These are phyloP conservation scores for Sylvicapra grimmia DNA, from an alignment of 2,113 vertebrate species.

Conservation along the genomic window DNA sequence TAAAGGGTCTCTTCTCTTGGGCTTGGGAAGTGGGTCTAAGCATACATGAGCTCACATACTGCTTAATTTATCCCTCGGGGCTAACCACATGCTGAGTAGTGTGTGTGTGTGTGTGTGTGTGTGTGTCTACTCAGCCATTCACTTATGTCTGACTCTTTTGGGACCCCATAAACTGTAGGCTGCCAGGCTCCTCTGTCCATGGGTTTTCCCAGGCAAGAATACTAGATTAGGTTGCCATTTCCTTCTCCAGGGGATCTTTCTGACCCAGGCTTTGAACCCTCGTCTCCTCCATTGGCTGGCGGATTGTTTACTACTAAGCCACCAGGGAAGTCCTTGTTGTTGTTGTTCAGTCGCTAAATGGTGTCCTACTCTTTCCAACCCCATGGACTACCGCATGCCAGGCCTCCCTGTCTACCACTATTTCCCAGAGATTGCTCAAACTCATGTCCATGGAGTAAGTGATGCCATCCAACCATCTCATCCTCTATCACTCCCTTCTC, in stretches of 20 bases:
- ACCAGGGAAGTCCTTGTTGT: not conserved
- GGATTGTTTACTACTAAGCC: not conserved
- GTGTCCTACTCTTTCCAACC: not conserved
- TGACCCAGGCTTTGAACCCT: not conserved
- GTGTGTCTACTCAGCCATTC: not conserved
- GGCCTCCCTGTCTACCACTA: not conserved
- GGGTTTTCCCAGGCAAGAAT: not conserved
- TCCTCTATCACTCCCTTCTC: not conserved
- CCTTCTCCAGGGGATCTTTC: not conserved
- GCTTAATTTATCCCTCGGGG: not conserved
- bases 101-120: not conserved
- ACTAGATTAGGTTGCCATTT: not conserved
- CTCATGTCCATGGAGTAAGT: not conserved
- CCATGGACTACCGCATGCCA: not conserved
- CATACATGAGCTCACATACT: not conserved
- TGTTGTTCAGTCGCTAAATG: fast-evolving
- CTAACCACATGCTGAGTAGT: not conserved
- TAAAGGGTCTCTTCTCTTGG: not conserved
- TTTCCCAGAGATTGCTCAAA: not conserved
- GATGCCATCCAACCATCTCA: not conserved
- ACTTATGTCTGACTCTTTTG: not conserved
- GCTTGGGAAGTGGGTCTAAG: not conserved
- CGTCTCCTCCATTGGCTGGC: not conserved
- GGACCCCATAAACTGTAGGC: not conserved
- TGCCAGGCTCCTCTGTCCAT: not conserved